Base-by-base conservation (phyloP, 2,888 invertebrate genomes). In the Yponomeuta cagnagella region DNA sequence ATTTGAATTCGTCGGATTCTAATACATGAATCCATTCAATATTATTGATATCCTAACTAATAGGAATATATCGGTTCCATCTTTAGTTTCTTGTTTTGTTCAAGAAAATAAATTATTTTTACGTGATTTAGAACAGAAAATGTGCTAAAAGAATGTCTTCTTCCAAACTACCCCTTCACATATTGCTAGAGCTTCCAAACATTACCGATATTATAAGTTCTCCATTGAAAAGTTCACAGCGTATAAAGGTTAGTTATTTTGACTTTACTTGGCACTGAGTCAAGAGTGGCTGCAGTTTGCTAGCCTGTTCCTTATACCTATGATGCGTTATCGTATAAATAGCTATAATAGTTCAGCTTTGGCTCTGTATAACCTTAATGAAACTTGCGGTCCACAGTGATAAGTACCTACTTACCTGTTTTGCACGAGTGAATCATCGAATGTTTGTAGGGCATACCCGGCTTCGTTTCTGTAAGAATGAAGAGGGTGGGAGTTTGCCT, bases 181-280 rank as follows among this genome's bases (percentile, higher is more conserved):
- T 94, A 75, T 82, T 94, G 71, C 91, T 93, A 75, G 93, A 94
- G 77, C 90, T 93, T 75, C 89, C 93, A 75, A 92, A 94, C 83
- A 90, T 95, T 76, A 94, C 94, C 69, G 89, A 92, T 76, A 88
- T 88, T 73, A 92, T 95, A 75, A 92, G 93, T 75, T 93, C 93
- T 80, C 95, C 95, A 2, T 88, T 95, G 76, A 92, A 93, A 83
- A 93, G 93, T 82, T 95, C 95, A 75, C 95, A 95, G 80, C 93
- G 96, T 70, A 95, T 96, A 80, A 96, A 96, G 94, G 96, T 96
- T 81, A 85, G 88, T 70, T 72, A 72, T 73, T 75, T 73, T 72
- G 71, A 67, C 74, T 72, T 73, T 74, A 72, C 76, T 83, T 87
- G 84, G 83, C 82, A 77, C 71, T 70, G 72, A 75, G 75, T 80